A percentile compares a stretch with the other conserved stretches of the same genome.
phyloP scores from a whole-genome alignment of 2,797 vertebrate genomes.

The Hemitrygon akajei region DNA sequence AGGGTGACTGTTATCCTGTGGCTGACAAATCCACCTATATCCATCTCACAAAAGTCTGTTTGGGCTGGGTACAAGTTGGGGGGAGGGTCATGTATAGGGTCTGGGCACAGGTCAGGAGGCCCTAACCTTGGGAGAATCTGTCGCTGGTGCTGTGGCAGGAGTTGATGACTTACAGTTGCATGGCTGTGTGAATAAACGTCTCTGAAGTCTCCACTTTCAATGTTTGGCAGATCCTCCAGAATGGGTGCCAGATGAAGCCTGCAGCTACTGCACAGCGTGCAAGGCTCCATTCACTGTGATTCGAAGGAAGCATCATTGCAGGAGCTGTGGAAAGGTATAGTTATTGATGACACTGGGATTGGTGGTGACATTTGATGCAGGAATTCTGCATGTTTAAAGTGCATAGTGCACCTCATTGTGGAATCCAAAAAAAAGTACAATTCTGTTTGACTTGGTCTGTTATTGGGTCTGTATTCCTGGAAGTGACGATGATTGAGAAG shows the following conservation, averaged over 20 bases:
- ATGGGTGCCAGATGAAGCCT: conserved; percentile 94
- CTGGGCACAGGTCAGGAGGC: too few species aligned
- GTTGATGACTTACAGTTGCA: background rate
- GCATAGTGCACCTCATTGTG: background rate
- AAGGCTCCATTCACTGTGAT: conserved; percentile 96
- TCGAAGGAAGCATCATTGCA: conserved; percentile 92
- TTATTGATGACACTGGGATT: background rate
- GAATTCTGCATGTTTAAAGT: background rate
- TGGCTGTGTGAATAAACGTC: background rate
- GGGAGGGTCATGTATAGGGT: too few species aligned
- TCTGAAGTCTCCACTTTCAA: conserved; percentile 39
- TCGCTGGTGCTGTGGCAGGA: background rate
- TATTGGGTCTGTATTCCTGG: background rate
- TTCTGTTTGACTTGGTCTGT: background rate
- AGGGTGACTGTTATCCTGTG: too few species aligned
- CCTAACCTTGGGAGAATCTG: background rate
- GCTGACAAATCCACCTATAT: too few species aligned
- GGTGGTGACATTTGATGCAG: background rate
- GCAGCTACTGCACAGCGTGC: conserved; percentile 85
- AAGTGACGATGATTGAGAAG: background rate
- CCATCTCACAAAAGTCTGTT: too few species aligned
- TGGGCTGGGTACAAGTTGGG: too few species aligned
- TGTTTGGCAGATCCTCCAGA: conserved; percentile 79
- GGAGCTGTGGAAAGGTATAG: conserved; percentile 92
- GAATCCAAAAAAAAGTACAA: background rate